These are phyloP conservation scores for Agonum fuliginosum DNA, from an alignment of 2,888 invertebrate species.

Conservation along the genomic window DNA sequence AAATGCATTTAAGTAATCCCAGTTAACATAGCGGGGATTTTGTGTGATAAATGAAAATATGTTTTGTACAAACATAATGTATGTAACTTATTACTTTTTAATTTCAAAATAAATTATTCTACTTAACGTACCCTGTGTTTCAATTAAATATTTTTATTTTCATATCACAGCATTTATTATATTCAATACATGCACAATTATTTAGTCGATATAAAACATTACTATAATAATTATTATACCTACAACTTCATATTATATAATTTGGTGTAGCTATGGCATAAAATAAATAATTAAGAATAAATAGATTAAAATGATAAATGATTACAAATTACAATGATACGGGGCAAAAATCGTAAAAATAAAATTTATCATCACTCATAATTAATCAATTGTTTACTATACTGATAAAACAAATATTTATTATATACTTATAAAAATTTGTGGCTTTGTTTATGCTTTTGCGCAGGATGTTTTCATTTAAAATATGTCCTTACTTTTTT, in stretches of 20 bases:
- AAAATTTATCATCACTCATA: constrained; percentile 15
- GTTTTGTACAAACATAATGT: constrained; percentile 55
- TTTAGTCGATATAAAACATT: constrained; percentile 52
- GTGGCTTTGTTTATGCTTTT: too few species aligned
- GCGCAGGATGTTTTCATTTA: neutral
- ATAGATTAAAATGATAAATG: constrained; percentile 28
- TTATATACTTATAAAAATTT: neutral
- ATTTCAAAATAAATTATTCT: constrained; percentile 59
- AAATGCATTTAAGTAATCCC: constrained; percentile 55
- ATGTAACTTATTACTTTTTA: constrained; percentile 57
- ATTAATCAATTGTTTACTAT: neutral
- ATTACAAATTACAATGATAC: neutral
- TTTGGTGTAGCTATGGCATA: constrained; percentile 53
- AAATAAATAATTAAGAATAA: constrained; percentile 53
- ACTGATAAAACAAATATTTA: constrained; percentile 16
- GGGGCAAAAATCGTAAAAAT: constrained; percentile 18
- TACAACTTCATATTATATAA: constrained; percentile 20
- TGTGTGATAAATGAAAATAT: constrained; percentile 57
- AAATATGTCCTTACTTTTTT: neutral
- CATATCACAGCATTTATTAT: constrained; percentile 58
- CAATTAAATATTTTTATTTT: neutral
- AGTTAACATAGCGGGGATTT: constrained; percentile 23
- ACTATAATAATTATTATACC: constrained; percentile 38
- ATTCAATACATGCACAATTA: constrained; percentile 57
- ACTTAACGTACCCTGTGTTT: constrained; percentile 14